Percentiles rank a stretch among this genome's conserved stretches.
These are phyloP conservation scores for Scomber japonicus DNA, from an alignment of 2,113 vertebrate species.

Conservation along the genomic window DNA sequence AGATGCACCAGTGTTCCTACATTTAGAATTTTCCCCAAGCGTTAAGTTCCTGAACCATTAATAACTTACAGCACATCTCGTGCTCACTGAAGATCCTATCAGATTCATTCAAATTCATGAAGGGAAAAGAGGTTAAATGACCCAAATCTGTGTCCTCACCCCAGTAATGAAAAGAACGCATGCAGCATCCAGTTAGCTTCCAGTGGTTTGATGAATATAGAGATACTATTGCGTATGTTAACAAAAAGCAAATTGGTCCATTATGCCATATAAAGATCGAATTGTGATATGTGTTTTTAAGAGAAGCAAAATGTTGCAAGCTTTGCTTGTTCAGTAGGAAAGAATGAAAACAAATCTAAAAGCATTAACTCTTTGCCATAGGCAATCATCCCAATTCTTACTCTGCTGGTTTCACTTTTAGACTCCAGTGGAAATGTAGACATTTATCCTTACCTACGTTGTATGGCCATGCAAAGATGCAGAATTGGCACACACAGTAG, in stretches of 20 bases:
- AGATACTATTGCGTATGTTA: constrained; percentile 75
- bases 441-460: constrained; percentile 28
- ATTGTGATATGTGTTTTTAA: constrained; percentile 71
- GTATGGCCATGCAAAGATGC: constrained; percentile 5
- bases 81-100: constrained; percentile 78
- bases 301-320: constrained; percentile 57
- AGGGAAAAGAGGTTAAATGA: constrained; percentile 72
- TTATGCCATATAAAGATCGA: constrained; percentile 77
- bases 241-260: constrained; percentile 80
- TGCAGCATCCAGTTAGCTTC: constrained; percentile 73
- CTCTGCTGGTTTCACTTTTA: constrained; percentile 37
- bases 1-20: constrained; percentile 40
- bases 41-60: constrained; percentile 49
- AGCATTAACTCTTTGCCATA: constrained; percentile 62
- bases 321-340: constrained; percentile 73
- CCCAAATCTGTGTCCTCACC: constrained; percentile 75
- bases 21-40: constrained; percentile 47
- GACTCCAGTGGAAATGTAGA: constrained; percentile 35
- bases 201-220: constrained; percentile 75
- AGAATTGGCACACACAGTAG: background rate
- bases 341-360: constrained; percentile 70
- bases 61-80: constrained; percentile 67
- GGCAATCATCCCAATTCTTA: constrained; percentile 37
- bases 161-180: constrained; percentile 75
- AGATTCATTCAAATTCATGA: constrained; percentile 79